Base-by-base conservation (phyloP, 2,113 vertebrate species). In the Epinephelus moara region DNA sequence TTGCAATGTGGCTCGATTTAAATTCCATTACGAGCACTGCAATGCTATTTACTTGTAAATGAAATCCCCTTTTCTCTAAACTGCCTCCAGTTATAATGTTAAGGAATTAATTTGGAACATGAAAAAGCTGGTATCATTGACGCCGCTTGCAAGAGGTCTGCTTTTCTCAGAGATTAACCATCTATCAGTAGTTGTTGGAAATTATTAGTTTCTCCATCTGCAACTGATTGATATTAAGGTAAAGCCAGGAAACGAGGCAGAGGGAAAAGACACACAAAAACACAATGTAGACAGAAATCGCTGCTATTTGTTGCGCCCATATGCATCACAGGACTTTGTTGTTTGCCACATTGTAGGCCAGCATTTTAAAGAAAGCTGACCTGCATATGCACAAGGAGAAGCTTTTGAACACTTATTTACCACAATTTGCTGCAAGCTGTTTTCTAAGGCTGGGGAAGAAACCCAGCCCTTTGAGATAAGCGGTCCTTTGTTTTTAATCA, bases 381-480 rank as follows among this genome's bases (percentile, higher is more conserved):
- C 92, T 88, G 92, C 82, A 85, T 85, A 80, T 72, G 75, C 84
- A 86, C 82, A 70, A 85, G 81, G 56, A 81, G 74, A 87, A 59
- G 88, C 85, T 90, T 92, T 91, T 92, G 89, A 91, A 83, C 86
- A 84, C 76, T 87, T 90, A 92, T 92, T 93, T 92, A 91, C 85
- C 85, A 89, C 91, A 90, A 94, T 92, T 91, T 90, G 89, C 88
- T 89, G 77, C 19, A 12, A 85, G 90, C 90, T 78, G 72, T 89
- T 86, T 93, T 93, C 90, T 92, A 92, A 93, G 86, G 77, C 81
- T 61, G 85, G 81, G 82, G 86, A 91, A 90, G 89, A 89, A 92
- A 92, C 85, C 89, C 88, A 91, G 90, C 87, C 82, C 91, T 93
- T 94, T 93, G 91, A 93, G 94, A 94, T 94, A 93, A 94, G 91